Evolutionary conservation across 2,113 vertebrate species (phyloP), one percentile per base, ranked within the genome.

Genomic region (Delphinus delphis): DNA sequence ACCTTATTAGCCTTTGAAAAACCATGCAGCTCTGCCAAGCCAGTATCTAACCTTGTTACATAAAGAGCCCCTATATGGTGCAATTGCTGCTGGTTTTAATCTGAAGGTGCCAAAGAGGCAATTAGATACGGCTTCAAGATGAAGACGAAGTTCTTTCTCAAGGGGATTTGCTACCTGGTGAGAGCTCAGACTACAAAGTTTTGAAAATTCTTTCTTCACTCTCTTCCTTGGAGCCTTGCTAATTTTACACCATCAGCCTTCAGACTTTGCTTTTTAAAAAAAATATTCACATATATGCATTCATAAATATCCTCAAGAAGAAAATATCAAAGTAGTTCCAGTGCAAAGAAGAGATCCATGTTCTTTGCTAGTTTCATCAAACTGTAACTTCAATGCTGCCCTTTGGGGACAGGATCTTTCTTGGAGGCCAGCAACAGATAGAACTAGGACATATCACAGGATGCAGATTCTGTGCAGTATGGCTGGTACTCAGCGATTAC

Each of bases 1-100:
- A 96, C 92, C 93, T 98, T 97, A 98, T 98, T 97, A 98, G 93
- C 28, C 81, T 77, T 96, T 92, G 88, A 81, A 92, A 98, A 97
- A 96, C 33, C 93, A 93, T 88, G 83, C 5, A 91, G 25, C 8
- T 96, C 74, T 96, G 93, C 53, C 67, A 95, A 97, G 71, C 33
- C 76, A 92, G 67, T 26, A 89, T 63, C 81, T 92, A 98, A 92
- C 1, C 60, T 41, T 41, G 67, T 80, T 93, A 70, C 44, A 96
- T 1, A 44, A 31, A 88, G 23, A 86, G n/a, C 50, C 5, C 44
- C 53, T 36, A 92, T 74, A 82, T 18, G 25, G 36, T 7, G 67
- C 81, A 63, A 81, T 87, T 95, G 79, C 93, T 33, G 85, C 21
- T 50, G 87, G 3, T 88, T 97, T 95, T 97, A 98, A 96, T 91